Percentiles rank a stretch among this genome's conserved stretches.
phyloP scores from a whole-genome alignment of 2,797 vertebrate species.

The Psittacula derbiana region DNA sequence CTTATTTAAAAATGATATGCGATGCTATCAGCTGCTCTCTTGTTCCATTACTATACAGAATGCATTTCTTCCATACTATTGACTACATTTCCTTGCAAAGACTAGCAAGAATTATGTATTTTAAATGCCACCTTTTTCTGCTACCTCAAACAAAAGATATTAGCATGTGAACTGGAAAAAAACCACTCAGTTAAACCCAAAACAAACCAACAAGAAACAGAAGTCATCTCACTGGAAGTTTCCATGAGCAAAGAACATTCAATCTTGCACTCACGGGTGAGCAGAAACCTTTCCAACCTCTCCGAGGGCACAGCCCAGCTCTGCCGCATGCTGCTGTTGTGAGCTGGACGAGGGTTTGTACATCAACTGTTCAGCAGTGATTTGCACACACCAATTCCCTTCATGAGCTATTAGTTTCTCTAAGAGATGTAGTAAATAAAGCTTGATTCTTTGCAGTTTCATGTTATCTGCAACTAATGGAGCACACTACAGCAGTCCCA shows the following conservation, averaged over 20 bases:
- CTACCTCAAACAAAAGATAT: background rate
- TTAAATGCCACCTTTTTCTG: background rate
- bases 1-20: background rate
- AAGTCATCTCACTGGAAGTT: background rate
- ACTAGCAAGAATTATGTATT: background rate
- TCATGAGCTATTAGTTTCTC: background rate
- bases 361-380: background rate
- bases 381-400: background rate
- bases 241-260: background rate
- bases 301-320: background rate
- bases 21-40: background rate
- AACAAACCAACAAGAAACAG: background rate
- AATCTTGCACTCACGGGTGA: accelerated
- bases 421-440: background rate
- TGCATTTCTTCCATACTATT: background rate
- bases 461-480: background rate
- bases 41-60: background rate
- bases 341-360: background rate
- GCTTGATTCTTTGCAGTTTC: background rate
- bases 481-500: accelerated
- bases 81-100: background rate
- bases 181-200: background rate
- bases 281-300: background rate
- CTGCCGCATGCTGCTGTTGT: background rate
- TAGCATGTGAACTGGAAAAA: background rate